Evolutionary conservation across 2,113 vertebrate species (phyloP).

Genomic region (Condylura cristata): DNA sequence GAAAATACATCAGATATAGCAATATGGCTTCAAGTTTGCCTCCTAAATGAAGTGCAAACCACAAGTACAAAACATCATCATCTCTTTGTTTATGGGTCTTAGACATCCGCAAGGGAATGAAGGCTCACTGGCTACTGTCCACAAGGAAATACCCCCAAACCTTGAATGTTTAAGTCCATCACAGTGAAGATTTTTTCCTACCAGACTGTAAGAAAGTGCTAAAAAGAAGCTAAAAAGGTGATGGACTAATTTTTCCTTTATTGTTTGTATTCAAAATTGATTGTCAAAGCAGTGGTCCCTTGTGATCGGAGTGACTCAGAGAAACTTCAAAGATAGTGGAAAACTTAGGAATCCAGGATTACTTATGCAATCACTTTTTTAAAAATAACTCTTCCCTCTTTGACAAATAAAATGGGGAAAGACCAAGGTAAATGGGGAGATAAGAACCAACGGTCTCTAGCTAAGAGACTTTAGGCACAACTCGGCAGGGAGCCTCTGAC

Average conservation of each 20-base stretch:
- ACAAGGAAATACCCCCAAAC: slow-evolving; percentile 12
- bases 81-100: not conserved
- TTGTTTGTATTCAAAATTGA: slow-evolving; percentile 61
- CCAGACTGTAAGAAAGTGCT: slow-evolving; percentile 6
- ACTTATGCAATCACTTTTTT: not conserved
- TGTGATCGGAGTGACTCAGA: slow-evolving; percentile 37
- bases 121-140: not conserved
- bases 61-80: not conserved
- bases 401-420: not conserved
- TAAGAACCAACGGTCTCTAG: slow-evolving; percentile 40
- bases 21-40: slow-evolving; percentile 21
- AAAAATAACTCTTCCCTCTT: slow-evolving; percentile 23
- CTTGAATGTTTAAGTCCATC: slow-evolving; percentile 4
- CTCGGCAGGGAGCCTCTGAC: slow-evolving; percentile 22
- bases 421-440: not conserved
- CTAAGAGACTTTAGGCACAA: slow-evolving; percentile 65
- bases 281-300: slow-evolving; percentile 70
- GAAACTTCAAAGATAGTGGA: slow-evolving; percentile 40
- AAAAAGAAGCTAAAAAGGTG: slow-evolving; percentile 45
- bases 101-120: not conserved
- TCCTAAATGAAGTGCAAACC: slow-evolving; percentile 19
- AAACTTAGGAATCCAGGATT: slow-evolving; percentile 30
- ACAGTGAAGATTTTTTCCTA: slow-evolving; percentile 40
- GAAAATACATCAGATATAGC: not conserved
- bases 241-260: slow-evolving; percentile 53